phyloP scores from a whole-genome alignment of 1,140 invertebrate species.

The Drosophila littoralis region DNA sequence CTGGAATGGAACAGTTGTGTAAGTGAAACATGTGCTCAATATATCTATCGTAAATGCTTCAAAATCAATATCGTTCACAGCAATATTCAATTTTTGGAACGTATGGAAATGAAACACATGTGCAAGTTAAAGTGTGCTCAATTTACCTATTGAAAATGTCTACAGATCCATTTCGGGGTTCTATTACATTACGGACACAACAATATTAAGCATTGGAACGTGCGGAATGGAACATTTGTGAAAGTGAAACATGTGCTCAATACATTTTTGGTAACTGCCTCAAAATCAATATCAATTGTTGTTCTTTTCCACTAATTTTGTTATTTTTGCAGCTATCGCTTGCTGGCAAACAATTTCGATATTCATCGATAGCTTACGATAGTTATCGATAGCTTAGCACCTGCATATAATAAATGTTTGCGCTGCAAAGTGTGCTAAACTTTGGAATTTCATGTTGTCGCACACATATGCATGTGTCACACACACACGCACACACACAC shows the following conservation, averaged over 20 bases:
- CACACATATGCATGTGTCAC: not conserved
- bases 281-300: too few relatives aligned
- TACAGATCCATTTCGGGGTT: too few relatives aligned
- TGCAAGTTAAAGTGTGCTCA: not conserved
- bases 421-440: conserved; percentile 10
- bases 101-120: not conserved
- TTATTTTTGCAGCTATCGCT: too few relatives aligned
- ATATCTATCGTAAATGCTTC: too few relatives aligned
- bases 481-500: conserved; percentile 40
- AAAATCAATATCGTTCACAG: too few relatives aligned
- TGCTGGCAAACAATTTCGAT: too few relatives aligned
- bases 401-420: not conserved
- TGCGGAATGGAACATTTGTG: not conserved
- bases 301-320: too few relatives aligned
- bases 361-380: not conserved
- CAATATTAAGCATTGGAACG: too few relatives aligned
- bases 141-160: too few relatives aligned
- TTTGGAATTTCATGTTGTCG: conserved; percentile 14
- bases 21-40: not conserved
- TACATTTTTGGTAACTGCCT: too few relatives aligned
- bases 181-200: too few relatives aligned
- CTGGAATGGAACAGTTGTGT: not conserved
- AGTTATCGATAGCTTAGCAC: not conserved
- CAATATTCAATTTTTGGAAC: too few relatives aligned
- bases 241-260: not conserved